Percentiles rank a stretch among this genome's conserved stretches.
Conservation (phyloP, 2,113 vertebrate genomes). For the Apodemus sylvaticus region DNA sequence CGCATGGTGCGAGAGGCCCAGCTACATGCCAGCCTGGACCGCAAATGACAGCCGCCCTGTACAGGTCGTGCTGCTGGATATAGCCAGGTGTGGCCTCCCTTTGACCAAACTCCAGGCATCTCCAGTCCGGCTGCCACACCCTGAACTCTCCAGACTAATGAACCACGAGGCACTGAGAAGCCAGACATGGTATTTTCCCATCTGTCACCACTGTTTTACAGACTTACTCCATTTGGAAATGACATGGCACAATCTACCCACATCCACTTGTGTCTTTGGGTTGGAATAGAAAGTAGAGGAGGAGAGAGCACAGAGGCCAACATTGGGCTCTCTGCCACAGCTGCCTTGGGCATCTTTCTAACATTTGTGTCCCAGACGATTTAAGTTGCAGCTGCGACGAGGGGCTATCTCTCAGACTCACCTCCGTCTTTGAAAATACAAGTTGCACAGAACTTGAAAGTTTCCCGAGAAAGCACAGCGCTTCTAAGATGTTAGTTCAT, state of each 20-base stretch:
- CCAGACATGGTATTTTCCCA: not conserved
- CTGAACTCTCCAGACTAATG: not conserved
- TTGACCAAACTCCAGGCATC: not conserved
- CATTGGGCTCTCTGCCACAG: not conserved
- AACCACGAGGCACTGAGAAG: not conserved
- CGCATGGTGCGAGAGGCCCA: constrained; percentile 98
- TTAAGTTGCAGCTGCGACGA: not conserved
- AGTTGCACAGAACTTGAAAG: constrained; percentile 28
- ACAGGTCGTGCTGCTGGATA: not conserved
- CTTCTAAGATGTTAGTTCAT: constrained; percentile 31
- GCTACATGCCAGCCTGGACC: constrained; percentile 93
- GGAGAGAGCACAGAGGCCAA: not conserved
- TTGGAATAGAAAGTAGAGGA: constrained; percentile 14
- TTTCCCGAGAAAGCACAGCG: constrained; percentile 59
- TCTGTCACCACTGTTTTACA: not conserved
- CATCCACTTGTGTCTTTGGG: not conserved
- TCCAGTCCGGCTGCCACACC: not conserved
- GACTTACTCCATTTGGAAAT: constrained; percentile 25
- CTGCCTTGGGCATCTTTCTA: not conserved
- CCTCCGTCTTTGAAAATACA: constrained; percentile 41
- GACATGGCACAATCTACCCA: constrained; percentile 55
- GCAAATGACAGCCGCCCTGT: constrained; percentile 87
- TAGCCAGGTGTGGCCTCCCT: not conserved
- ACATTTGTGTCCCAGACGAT: not conserved
- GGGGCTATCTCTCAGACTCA: not conserved